A percentile compares a stretch with the other conserved stretches of the same genome.
These are phyloP conservation scores for Drosophila hydei DNA, from an alignment of 1,140 invertebrate genomes.

Conservation along the genomic window DNA sequence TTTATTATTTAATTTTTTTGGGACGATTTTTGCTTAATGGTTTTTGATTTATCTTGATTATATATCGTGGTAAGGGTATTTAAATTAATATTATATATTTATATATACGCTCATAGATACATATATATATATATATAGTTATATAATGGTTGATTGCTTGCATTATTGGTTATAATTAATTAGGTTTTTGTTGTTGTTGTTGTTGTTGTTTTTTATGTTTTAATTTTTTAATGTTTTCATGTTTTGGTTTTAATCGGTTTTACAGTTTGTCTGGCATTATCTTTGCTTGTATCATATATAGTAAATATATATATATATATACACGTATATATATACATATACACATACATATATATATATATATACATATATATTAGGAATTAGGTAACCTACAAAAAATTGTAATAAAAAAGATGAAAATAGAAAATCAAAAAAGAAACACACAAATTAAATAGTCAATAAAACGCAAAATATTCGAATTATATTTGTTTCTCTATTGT, in stretches of 20 bases:
- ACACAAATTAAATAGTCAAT: conserved; percentile 61
- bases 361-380: conserved; percentile 69
- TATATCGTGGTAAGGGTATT: conserved; percentile 16
- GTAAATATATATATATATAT: conserved; percentile 17
- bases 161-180: conserved; percentile 34
- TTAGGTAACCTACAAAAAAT: conserved; percentile 84
- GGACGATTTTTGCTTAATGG: conserved; percentile 48
- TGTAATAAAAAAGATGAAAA: conserved; percentile 83
- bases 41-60: conserved; percentile 32
- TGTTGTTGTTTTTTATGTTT: conserved; percentile 4
- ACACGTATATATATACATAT: no score
- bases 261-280: conserved; percentile 12
- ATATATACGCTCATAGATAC: conserved; percentile 18
- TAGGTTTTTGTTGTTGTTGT: conserved; percentile 11
- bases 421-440: conserved; percentile 63
- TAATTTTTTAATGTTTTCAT: conserved; percentile 34
- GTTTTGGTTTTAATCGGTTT: conserved; percentile 47
- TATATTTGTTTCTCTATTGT: conserved; percentile 2
- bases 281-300: conserved; percentile 48
- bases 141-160: conserved; percentile 58
- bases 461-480: conserved; percentile 46
- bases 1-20: conserved; percentile 34
- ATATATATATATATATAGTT: conserved; percentile 30
- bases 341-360: no score
- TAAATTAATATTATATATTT: conserved; percentile 15